phyloP scores from a whole-genome alignment of 1,140 invertebrate genomes.

The Tetramorium parvispinum region DNA sequence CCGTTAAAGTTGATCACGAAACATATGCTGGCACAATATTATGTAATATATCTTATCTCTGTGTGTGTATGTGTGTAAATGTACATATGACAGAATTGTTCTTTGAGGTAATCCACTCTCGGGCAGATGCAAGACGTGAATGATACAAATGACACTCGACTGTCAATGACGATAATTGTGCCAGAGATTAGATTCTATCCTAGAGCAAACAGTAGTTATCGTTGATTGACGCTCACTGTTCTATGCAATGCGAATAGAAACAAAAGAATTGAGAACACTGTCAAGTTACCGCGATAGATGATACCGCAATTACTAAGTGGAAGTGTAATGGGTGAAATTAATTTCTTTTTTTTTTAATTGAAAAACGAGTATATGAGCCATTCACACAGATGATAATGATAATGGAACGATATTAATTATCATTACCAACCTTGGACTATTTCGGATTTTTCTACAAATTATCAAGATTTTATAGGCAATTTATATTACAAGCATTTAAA shows the following conservation, averaged over 20 bases:
- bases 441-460: background rate
- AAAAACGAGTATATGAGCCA: background rate
- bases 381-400: background rate
- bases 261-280: background rate
- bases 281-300: background rate
- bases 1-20: background rate
- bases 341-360: background rate
- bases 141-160: slow-evolving; percentile 22
- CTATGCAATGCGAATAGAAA: background rate
- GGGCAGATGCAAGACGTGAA: slow-evolving; percentile 14
- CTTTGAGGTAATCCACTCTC: slow-evolving; percentile 6
- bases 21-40: background rate
- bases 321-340: background rate
- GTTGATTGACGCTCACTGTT: background rate
- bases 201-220: slow-evolving; percentile 4
- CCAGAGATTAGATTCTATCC: slow-evolving; percentile 30
- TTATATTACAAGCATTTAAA: background rate
- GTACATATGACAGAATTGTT: background rate
- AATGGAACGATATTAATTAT: background rate
- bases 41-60: slow-evolving; percentile 31
- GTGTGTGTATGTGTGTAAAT: background rate
- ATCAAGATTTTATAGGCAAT: background rate
- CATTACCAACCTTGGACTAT: background rate
- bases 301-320: background rate
- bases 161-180: slow-evolving; percentile 31